Conservation (phyloP, 2,888 invertebrate genomes). For the Tetragonula carbonaria region DNA sequence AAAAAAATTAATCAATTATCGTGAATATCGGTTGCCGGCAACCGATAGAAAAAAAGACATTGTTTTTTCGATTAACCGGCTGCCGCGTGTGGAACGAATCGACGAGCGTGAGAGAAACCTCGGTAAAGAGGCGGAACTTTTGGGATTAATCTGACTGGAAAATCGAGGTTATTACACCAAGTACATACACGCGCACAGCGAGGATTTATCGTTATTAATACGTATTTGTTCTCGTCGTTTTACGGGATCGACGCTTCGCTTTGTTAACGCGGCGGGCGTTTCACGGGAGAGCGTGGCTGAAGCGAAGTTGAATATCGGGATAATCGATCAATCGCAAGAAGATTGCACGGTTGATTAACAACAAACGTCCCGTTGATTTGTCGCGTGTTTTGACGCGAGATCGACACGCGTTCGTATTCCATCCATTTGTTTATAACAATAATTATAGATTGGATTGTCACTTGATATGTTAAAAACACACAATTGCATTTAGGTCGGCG, state of each 20-base stretch:
- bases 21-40: neutral
- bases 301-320: neutral
- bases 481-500: too few species aligned
- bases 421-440: too few species aligned
- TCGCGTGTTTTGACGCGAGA: neutral
- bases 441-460: too few species aligned
- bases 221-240: neutral
- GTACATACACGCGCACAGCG: too few species aligned
- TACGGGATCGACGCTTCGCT: too few species aligned
- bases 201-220: too few species aligned
- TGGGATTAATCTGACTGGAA: too few species aligned
- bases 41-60: neutral
- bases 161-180: too few species aligned
- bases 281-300: neutral
- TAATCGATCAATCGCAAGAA: neutral
- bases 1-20: neutral
- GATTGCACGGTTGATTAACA: neutral
- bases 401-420: too few species aligned
- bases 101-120: neutral
- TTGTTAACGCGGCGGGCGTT: neutral
- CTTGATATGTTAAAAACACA: too few species aligned
- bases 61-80: neutral
- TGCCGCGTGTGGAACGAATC: neutral
- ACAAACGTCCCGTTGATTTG: neutral
- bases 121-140: neutral